phyloP scores from a whole-genome alignment of 2,113 vertebrate species.

The Gobiocypris rarus region DNA sequence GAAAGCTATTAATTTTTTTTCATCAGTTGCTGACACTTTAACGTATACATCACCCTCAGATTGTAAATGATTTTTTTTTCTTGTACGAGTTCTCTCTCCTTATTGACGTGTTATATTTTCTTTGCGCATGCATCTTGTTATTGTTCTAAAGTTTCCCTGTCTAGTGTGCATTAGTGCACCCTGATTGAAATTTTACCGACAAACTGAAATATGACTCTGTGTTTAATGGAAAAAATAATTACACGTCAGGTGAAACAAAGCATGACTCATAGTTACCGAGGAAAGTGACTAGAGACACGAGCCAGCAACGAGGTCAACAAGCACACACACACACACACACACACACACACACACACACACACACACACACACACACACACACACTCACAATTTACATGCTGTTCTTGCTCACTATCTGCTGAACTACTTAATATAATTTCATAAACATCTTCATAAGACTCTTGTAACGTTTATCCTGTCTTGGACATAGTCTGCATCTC shows the following conservation, averaged over 20 bases:
- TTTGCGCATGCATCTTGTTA: slow-evolving; percentile 79
- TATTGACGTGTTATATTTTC: slow-evolving; percentile 81
- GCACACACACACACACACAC: slow-evolving; percentile 15
- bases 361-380: slow-evolving; percentile 16
- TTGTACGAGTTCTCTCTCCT: slow-evolving; percentile 70
- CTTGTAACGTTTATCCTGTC: background rate
- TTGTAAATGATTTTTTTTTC: slow-evolving; percentile 77
- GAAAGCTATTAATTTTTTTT: slow-evolving; percentile 81
- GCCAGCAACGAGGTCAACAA: slow-evolving; percentile 75
- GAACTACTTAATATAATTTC: slow-evolving; percentile 1
- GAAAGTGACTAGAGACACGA: slow-evolving; percentile 80
- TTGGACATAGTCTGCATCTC: background rate
- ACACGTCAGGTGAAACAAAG: slow-evolving; percentile 84
- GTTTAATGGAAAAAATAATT: slow-evolving; percentile 89
- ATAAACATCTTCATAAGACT: background rate
- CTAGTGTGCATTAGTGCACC: slow-evolving; percentile 76
- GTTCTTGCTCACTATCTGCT: background rate
- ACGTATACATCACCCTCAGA: slow-evolving; percentile 81
- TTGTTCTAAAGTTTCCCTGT: slow-evolving; percentile 82
- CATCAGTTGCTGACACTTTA: slow-evolving; percentile 78
- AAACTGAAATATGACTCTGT: slow-evolving; percentile 82
- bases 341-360: slow-evolving; percentile 21
- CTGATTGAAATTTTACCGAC: slow-evolving; percentile 83
- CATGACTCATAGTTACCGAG: slow-evolving; percentile 79
- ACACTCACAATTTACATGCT: background rate